Evolutionary conservation across 2,113 vertebrate species (phyloP), one percentile per base, ranked within the genome.

Genomic region (Nothoprocta pentlandii): DNA sequence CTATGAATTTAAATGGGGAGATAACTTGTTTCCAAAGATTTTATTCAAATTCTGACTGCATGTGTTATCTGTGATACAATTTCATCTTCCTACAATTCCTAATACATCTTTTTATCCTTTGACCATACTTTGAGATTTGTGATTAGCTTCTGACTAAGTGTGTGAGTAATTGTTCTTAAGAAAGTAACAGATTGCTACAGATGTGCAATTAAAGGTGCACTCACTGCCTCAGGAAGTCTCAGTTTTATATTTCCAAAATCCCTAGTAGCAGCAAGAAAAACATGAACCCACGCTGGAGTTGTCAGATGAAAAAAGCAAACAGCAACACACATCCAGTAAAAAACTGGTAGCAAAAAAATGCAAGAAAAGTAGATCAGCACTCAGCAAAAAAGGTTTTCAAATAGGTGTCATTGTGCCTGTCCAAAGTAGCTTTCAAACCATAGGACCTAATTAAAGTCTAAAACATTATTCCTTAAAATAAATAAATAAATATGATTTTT

Each of bases 21-120:
- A 46, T 3, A 75, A 21, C 8, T 59, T 10, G 26, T 62, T 79
- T 92, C 69, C 62, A 86, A 70, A 71, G 39, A 22, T 8, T 59
- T 78, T 26, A n/a, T 75, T 79, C 53, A 14, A 34, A 54, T 12
- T 80, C 58, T 74, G 41, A 39, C 20, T 41, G 9, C 41, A 4
- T 53, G 28, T 13, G 5, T 53, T 73, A 54, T 19, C 22, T 54
- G 2, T 32, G 16, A 36, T 62, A 34, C 0, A 0, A 42, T 71
- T 86, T 42, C 73, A 78, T 23, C 42, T 86, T 80, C 80, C n/a
- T 70, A 11, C 70, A 88, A 51, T 61, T 71, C 42, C 46, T 63
- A 15, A 34, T 64, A 28, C 14, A 51, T 34, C 9, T 23, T 85
- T 87, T 78, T 89, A 16, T 87, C 21, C 22, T 13, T 53, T 64